phyloP scores from a whole-genome alignment of 1,140 invertebrate genomes.

The Nilaparvata lugens region DNA sequence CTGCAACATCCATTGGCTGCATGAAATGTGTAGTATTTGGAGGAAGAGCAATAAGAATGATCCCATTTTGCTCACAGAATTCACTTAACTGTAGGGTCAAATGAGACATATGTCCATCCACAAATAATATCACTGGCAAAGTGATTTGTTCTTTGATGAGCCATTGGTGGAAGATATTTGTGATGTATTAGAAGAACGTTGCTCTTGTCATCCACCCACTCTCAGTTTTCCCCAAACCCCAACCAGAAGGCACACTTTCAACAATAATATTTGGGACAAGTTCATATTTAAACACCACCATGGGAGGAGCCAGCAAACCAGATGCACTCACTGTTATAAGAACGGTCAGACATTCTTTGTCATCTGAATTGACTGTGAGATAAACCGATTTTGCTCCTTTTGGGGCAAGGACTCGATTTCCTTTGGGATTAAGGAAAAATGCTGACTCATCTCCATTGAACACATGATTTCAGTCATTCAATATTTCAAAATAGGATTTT shows the following conservation, averaged over 20 bases:
- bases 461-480: slow-evolving; percentile 17
- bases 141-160: no score
- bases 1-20: slow-evolving; percentile 35
- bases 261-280: neutral
- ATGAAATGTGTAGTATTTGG: slow-evolving; percentile 37
- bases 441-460: slow-evolving; percentile 21
- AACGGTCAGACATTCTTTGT: no score
- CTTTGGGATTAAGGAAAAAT: slow-evolving; percentile 13
- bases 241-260: slow-evolving; percentile 27
- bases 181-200: slow-evolving; percentile 14
- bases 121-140: no score
- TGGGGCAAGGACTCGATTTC: slow-evolving; percentile 1
- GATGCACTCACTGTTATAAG: slow-evolving; percentile 10
- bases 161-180: slow-evolving; percentile 21
- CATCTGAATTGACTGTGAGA: neutral
- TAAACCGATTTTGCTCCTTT: slow-evolving; percentile 12
- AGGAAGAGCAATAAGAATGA: slow-evolving; percentile 33
- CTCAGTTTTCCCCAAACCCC: no score
- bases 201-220: slow-evolving; percentile 36
- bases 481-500: slow-evolving; percentile 15
- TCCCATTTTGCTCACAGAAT: slow-evolving; percentile 34
- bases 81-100: slow-evolving; percentile 30
- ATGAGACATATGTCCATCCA: slow-evolving; percentile 36
- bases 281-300: neutral
- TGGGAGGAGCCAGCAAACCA: no score